A percentile compares a stretch with the other conserved stretches of the same genome.
phyloP scores from a whole-genome alignment of 2,888 invertebrate species.

The Uloborus plumipes region DNA sequence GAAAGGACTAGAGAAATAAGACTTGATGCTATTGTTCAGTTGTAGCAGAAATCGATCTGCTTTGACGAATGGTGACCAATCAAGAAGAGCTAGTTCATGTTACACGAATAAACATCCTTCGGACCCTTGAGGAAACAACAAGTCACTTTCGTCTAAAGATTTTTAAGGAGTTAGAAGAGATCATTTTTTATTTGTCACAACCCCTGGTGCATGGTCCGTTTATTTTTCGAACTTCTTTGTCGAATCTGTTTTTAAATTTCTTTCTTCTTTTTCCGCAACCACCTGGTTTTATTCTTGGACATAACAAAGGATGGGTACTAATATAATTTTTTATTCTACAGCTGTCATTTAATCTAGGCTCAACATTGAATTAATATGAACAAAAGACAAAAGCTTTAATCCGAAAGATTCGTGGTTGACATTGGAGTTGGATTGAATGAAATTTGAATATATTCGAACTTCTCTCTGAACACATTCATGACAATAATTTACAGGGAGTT shows the following conservation, averaged over 20 bases:
- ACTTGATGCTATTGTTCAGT: too few relatives aligned
- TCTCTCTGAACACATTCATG: too few relatives aligned
- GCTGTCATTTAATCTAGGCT: too few relatives aligned
- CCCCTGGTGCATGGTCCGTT: conserved; percentile 23
- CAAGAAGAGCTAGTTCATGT: conserved; percentile 32
- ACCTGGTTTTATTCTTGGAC: neutral
- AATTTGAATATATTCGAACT: too few relatives aligned
- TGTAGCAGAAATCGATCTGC: conserved; percentile 31
- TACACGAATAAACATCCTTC: conserved; percentile 11
- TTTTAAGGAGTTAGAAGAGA: conserved; percentile 14
- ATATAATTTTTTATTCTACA: too few relatives aligned
- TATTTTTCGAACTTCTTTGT: conserved; percentile 10
- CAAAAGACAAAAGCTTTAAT: too few relatives aligned
- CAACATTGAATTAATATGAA: too few relatives aligned
- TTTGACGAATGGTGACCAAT: conserved; percentile 47
- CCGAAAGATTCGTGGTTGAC: too few relatives aligned
- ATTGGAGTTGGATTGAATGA: too few relatives aligned
- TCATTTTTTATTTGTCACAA: conserved; percentile 50
- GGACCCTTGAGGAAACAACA: conserved; percentile 30
- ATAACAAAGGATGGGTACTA: too few relatives aligned
- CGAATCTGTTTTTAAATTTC: conserved; percentile 2
- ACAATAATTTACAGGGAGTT: too few relatives aligned
- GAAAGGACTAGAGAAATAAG: too few relatives aligned
- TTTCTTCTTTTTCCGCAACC: neutral
- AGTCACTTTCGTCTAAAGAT: conserved; percentile 27